Evolutionary conservation across 1,140 invertebrate species (phyloP), one percentile per base, ranked within the genome.

Genomic region (Drosophila sproati): DNA sequence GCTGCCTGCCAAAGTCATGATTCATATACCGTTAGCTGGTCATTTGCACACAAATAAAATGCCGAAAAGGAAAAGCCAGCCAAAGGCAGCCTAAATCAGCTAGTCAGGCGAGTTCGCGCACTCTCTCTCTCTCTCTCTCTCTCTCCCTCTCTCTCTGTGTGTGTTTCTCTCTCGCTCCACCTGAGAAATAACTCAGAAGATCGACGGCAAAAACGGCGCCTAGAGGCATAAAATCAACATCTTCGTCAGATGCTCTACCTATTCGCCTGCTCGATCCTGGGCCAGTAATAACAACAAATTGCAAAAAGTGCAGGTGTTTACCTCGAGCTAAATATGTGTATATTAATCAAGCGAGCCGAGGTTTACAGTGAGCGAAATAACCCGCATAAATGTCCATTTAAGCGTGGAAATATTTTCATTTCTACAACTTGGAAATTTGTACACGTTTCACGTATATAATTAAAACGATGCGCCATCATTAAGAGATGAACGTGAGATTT

Each of bases 11-110:
- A 91, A 80, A 91, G 89, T 91, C 89, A 91, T 91, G 89, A 91
- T 91, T 91, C 89, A 91, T 91, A 88, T 91, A 91, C 89, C 89
- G 89, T 91, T 91, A 91, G 78, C 71, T 91, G 78, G 82, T 89
- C 88, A 91, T 91, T 91, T 91, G 82, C 87, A 91, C 87, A 91
- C 87, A 91, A 91, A 87, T 77, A 91, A 69, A 91, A 91, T 77
- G 73, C 88, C 85, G 78, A 88, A 88, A 87, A 87, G 80, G 64
- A 67, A 80, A 80, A 80, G 60, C 69, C 54, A 71, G 31, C 12
- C 51, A 61, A 43, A 43, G 39, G 39, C 39, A 43, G 31, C 12
- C 51, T 55, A 43, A 43, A n/a, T 8, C 39, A 43, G 39, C 39
- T 43, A 43, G 39, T 43, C 39, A 41, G 10, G 10, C 5, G 6